A percentile compares a stretch with the other conserved stretches of the same genome.
phyloP scores from a whole-genome alignment of 2,888 invertebrate genomes.

The Hartigia nigra region DNA sequence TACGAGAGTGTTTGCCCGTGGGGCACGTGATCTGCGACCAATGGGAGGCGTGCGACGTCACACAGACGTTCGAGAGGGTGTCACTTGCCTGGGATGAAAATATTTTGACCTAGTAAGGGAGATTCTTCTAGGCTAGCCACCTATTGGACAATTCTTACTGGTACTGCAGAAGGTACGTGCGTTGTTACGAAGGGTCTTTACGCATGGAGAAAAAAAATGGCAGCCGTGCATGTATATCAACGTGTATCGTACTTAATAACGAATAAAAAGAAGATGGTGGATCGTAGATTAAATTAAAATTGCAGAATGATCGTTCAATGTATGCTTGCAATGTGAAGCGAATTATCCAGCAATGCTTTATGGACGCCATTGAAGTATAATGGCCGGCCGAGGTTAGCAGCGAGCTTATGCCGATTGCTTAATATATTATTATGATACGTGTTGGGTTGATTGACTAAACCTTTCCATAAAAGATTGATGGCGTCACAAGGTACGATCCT shows the following conservation, averaged over 20 bases:
- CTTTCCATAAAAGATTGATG: conserved; percentile 43
- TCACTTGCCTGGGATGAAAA: neutral
- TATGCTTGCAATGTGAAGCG: too few relatives aligned
- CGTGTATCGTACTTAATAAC: neutral
- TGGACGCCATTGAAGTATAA: neutral
- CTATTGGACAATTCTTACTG: neutral
- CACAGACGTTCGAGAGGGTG: neutral
- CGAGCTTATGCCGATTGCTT: conserved; percentile 40
- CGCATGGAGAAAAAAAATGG: neutral
- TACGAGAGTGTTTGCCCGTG: conserved; percentile 1
- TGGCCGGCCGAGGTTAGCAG: neutral
- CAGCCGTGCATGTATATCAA: neutral
- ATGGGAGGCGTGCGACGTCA: neutral
- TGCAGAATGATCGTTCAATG: neutral
- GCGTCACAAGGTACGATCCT: conserved; percentile 53
- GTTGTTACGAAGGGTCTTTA: neutral
- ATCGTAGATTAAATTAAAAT: neutral
- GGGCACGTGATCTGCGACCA: conserved; percentile 1
- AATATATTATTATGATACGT: conserved; percentile 47
- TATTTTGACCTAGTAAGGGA: neutral
- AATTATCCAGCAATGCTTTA: neutral
- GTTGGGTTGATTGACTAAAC: conserved; percentile 43
- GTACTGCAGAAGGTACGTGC: neutral
- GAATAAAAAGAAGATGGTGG: neutral
- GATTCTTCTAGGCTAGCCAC: neutral